Percentiles rank a stretch among this genome's conserved stretches.
These are phyloP conservation scores for Trachelus troglodyta DNA, from an alignment of 2,888 invertebrate genomes.

Conservation along the genomic window DNA sequence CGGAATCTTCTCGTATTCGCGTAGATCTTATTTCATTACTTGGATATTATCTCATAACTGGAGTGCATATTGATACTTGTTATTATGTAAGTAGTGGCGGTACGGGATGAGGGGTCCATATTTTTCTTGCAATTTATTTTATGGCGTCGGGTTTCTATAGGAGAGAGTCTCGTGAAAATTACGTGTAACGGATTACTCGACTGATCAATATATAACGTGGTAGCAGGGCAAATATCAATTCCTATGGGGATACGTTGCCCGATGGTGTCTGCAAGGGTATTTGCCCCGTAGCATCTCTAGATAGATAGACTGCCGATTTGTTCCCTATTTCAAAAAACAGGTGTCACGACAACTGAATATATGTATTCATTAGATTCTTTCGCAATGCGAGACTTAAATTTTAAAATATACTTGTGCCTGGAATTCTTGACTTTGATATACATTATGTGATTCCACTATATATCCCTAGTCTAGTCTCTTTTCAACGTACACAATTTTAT, in stretches of 20 bases:
- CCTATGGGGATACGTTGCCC: slow-evolving; percentile 32
- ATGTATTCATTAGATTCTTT: background rate
- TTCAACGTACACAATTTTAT: background rate
- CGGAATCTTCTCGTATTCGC: background rate
- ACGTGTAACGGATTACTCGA: slow-evolving; percentile 12
- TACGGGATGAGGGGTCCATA: too few species aligned
- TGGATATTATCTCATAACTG: background rate
- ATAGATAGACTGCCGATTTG: background rate
- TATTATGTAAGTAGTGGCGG: background rate
- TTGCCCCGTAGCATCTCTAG: slow-evolving; percentile 36
- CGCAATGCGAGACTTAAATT: background rate
- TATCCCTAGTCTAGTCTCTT: background rate
- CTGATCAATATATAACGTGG: slow-evolving; percentile 13
- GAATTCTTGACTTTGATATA: background rate
- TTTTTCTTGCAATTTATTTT: background rate
- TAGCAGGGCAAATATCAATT: slow-evolving; percentile 40
- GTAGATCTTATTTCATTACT: background rate
- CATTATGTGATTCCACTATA: background rate
- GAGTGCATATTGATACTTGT: background rate
- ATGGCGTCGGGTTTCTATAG: slow-evolving; percentile 2
- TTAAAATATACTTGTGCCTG: background rate
- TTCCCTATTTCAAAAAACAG: background rate
- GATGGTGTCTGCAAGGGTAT: slow-evolving; percentile 37
- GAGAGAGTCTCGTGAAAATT: slow-evolving; percentile 23
- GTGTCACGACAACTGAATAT: background rate